Conservation (phyloP, 2,797 vertebrate genomes). For the Moxostoma hubbsi region DNA sequence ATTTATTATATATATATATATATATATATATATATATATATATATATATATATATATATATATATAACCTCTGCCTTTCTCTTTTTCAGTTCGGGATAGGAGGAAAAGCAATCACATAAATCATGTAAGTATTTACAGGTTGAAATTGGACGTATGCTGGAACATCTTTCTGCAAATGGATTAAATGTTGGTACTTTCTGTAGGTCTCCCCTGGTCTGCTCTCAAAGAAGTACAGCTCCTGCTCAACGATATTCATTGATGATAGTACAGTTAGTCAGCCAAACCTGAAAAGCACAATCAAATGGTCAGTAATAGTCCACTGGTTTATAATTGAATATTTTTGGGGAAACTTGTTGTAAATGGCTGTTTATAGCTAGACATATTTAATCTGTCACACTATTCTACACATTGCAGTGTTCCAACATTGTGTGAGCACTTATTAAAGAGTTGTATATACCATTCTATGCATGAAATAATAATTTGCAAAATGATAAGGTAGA, state of each 20-base stretch:
- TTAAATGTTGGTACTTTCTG: conserved; percentile 24
- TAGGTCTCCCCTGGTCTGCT: conserved; percentile 93
- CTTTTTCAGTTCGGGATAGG: conserved; percentile 91
- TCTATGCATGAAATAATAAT: too few relatives aligned
- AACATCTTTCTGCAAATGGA: neutral
- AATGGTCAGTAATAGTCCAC: conserved; percentile 83
- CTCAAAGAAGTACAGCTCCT: conserved; percentile 96
- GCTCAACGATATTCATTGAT: conserved; percentile 97
- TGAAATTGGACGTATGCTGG: neutral
- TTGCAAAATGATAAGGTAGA: neutral
- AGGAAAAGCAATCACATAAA: conserved; percentile 99
- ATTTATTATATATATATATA: too few relatives aligned
- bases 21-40: too few relatives aligned
- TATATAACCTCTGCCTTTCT: conserved; percentile 51
- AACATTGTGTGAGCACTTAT: too few relatives aligned
- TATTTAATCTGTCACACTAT: too few relatives aligned
- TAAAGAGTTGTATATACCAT: too few relatives aligned
- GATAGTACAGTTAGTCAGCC: conserved; percentile 98
- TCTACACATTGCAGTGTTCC: too few relatives aligned
- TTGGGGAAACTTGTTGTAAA: too few relatives aligned
- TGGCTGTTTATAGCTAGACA: too few relatives aligned
- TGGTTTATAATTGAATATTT: neutral
- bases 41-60: too few relatives aligned
- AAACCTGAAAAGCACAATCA: conserved; percentile 98
- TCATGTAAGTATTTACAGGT: conserved; percentile 82